phyloP scores from a whole-genome alignment of 2,113 vertebrate genomes.

The Callocephalon fimbriatum region DNA sequence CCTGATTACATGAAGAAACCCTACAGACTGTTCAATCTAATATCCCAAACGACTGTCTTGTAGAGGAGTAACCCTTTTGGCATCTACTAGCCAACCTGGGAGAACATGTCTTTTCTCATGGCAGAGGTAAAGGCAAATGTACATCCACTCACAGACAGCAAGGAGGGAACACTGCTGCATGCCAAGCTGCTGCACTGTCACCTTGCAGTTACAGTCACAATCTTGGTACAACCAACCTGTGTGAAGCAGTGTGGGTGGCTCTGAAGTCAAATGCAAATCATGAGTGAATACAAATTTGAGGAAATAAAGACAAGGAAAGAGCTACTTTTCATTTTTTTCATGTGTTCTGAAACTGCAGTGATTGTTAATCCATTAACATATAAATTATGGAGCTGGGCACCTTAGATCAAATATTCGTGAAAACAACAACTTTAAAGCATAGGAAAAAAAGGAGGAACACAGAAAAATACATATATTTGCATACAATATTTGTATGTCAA shows the following conservation, averaged over 20 bases:
- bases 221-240: neutral
- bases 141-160: fast-evolving
- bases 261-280: neutral
- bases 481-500: neutral
- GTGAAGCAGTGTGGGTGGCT: neutral
- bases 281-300: neutral
- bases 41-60: fast-evolving
- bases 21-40: neutral
- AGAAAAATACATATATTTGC: neutral
- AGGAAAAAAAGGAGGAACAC: fast-evolving
- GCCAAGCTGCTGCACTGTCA: neutral
- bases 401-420: neutral
- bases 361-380: neutral
- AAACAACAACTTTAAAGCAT: neutral
- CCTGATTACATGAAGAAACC: neutral
- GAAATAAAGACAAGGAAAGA: neutral
- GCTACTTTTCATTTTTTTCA: neutral
- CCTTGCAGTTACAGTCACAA: neutral
- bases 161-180: fast-evolving
- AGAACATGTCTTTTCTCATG: neutral
- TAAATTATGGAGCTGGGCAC: neutral
- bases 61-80: neutral
- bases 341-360: neutral
- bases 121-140: neutral
- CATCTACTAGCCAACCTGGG: neutral